Evolutionary conservation across 2,113 vertebrate species (phyloP).

Genomic region (Blennius ocellaris): DNA sequence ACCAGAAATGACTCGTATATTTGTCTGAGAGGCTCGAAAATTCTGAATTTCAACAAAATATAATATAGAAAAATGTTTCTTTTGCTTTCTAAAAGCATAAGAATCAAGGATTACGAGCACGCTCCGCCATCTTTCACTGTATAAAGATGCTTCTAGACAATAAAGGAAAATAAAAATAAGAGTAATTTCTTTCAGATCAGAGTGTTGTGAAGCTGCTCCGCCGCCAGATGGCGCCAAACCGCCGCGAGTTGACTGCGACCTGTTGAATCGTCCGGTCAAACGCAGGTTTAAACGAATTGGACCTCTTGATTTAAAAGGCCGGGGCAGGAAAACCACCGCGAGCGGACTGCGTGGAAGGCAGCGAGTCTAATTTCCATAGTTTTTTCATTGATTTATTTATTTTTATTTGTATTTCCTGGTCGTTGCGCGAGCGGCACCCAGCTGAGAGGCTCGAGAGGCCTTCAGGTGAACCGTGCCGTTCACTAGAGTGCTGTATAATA

Average conservation of each 20-base stretch:
- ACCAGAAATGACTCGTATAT: too few species aligned
- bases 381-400: not conserved
- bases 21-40: too few species aligned
- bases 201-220: not conserved
- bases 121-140: too few species aligned
- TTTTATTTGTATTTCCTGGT: not conserved
- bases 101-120: too few species aligned
- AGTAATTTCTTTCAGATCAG: too few species aligned
- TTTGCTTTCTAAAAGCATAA: too few species aligned
- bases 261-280: not conserved
- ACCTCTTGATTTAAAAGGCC: not conserved
- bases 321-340: not conserved
- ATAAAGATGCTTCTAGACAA: too few species aligned
- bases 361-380: not conserved
- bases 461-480: not conserved
- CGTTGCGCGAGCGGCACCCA: too few species aligned
- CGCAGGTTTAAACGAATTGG: not conserved
- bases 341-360: not conserved
- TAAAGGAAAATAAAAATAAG: too few species aligned
- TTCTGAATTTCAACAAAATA: too few species aligned
- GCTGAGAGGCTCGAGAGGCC: not conserved
- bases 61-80: too few species aligned
- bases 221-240: constrained; percentile 77
- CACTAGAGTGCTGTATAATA: not conserved
- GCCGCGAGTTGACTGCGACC: not conserved